phyloP scores from a whole-genome alignment of 2,113 vertebrate species.

The Helogale parvula region DNA sequence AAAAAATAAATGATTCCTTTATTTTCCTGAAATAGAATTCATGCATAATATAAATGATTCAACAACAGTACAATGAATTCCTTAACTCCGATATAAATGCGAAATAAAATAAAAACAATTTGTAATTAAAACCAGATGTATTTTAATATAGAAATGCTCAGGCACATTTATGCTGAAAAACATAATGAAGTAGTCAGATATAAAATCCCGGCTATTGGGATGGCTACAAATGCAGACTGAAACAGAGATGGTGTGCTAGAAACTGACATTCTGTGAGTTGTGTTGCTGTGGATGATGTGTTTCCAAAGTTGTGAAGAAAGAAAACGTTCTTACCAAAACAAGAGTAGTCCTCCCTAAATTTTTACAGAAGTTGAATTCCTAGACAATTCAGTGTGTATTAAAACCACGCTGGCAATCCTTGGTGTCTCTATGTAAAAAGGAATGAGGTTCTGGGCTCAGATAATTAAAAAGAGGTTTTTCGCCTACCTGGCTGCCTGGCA shows the following conservation, averaged over 20 bases:
- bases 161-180: not conserved
- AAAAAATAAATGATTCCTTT: not conserved
- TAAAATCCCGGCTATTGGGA: not conserved
- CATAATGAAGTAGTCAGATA: not conserved
- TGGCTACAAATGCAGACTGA: not conserved
- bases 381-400: not conserved
- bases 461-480: not conserved
- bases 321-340: not conserved
- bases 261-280: not conserved
- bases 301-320: not conserved
- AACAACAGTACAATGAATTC: conserved; percentile 20
- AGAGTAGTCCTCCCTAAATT: not conserved
- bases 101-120: not conserved
- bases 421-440: not conserved
- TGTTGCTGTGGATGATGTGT: not conserved
- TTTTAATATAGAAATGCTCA: not conserved
- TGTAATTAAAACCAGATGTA: not conserved
- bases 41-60: not conserved
- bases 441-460: not conserved
- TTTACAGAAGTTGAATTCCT: not conserved
- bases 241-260: not conserved
- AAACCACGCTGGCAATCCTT: not conserved
- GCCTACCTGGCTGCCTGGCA: not conserved
- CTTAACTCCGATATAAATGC: conserved; percentile 30
- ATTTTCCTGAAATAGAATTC: conserved; percentile 38